A percentile compares a stretch with the other conserved stretches of the same genome.
Evolutionary conservation across 2,113 vertebrate species (phyloP).

Genomic region (western clawed frog (Xenopus tropicalis)): UCB_Xtro_10.0 CM004449.2:81424001-81424500

Average conservation of each 20-base stretch:
- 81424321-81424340: too few species aligned
- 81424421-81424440: too few species aligned
- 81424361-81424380: too few species aligned
- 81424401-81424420: too few species aligned
- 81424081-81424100: constrained; percentile 28
- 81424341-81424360: too few species aligned
- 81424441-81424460: too few species aligned
- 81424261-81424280: too few species aligned
- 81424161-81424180: neutral
- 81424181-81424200: neutral
- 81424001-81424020: neutral
- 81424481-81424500: too few species aligned
- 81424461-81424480: too few species aligned
- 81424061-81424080: neutral
- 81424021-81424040: neutral
- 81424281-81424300: too few species aligned
- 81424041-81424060: constrained; percentile 8
- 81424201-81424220: neutral
- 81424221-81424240: neutral
- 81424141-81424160: neutral
- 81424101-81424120: constrained; percentile 23
- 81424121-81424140: constrained; percentile 41
- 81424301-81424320: too few species aligned
- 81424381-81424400: too few species aligned
- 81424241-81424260: neutral